Evolutionary conservation across 2,113 vertebrate genomes (phyloP), one percentile per base, ranked within the genome.

Genomic region (Uropsilus gracilis): DNA sequence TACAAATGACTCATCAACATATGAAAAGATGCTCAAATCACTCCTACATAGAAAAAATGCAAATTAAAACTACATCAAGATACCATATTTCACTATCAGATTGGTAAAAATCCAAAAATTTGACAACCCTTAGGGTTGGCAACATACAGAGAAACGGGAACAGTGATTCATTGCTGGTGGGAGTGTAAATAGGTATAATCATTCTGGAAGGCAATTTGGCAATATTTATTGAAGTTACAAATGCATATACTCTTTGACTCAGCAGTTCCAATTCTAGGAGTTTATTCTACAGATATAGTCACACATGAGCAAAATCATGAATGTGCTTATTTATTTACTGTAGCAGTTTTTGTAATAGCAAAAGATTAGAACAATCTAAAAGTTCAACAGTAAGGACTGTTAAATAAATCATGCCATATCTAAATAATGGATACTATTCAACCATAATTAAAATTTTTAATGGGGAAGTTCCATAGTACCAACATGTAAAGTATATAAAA

Each of bases 41-140:
- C 71, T 96, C 94, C 95, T 93, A 93, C 95, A 88, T 59, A 78
- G 66, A 95, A 94, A 92, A 96, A 93, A 97, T 96, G 91, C 92
- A 96, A 97, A 97, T 97, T 97, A 93, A 96, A 93, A 95, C 94
- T 96, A 90, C 87, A 95, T 95, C 94, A 96, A 95, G 92, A 97
- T 92, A 97, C 76, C 90, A 96, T 95, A 96, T 96, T 97, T 96
- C 90, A 96, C 95, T 97, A 97, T 96, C 93, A 81, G 72, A 73
- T 97, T 97, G 96, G 96, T 97, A 97, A 97, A 89, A 96, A 90
- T 96, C 96, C 96, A 97, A 95, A 93, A 96, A 97, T 96, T 97
- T 97, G 97, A 97, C 97, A 97, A 94, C 95, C 91, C 92, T 93
- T 93, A 87, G 81, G 71, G 80, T 96, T 97, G 97, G 95, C 95